phyloP scores from a whole-genome alignment of 1,140 invertebrate species.

The Meloidogyne exigua region DNA sequence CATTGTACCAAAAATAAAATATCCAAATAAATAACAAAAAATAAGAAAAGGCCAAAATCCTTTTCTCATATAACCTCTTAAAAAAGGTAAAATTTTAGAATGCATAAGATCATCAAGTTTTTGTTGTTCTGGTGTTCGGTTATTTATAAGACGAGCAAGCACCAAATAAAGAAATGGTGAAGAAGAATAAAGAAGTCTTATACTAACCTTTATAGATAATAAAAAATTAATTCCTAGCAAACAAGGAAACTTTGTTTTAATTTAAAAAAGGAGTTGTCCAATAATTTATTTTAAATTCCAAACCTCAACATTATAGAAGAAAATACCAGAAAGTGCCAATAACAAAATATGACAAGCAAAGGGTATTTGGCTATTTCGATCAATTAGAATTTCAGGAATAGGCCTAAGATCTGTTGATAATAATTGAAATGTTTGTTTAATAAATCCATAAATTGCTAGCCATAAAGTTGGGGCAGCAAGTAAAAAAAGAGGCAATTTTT shows the following conservation, averaged over 20 bases:
- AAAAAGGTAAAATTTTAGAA: constrained; percentile 45
- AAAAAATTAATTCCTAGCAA: background rate
- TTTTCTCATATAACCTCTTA: constrained; percentile 42
- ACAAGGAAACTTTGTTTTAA: too few species aligned
- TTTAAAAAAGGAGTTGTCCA: background rate
- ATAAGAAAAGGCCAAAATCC: constrained; percentile 39
- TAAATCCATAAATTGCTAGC: constrained; percentile 43
- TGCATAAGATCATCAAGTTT: constrained; percentile 36
- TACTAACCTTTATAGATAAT: constrained; percentile 18
- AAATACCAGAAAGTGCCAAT: constrained; percentile 37
- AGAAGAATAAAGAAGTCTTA: constrained; percentile 43
- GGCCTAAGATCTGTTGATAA: constrained; percentile 24
- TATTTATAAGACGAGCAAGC: constrained; percentile 43
- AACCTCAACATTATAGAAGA: constrained; percentile 51
- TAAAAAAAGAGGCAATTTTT: constrained; percentile 48
- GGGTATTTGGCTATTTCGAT: constrained; percentile 37
- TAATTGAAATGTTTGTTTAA: background rate
- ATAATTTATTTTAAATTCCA: background rate
- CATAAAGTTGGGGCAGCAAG: constrained; percentile 42
- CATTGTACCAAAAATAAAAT: constrained; percentile 49
- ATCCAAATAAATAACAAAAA: constrained; percentile 44
- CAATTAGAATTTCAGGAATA: constrained; percentile 35
- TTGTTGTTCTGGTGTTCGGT: constrained; percentile 42
- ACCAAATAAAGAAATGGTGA: constrained; percentile 51
- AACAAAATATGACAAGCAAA: constrained; percentile 46